Evolutionary conservation across 2,888 invertebrate genomes (phyloP), one percentile per base, ranked within the genome.

Genomic region (Cordilura impudica): DNA sequence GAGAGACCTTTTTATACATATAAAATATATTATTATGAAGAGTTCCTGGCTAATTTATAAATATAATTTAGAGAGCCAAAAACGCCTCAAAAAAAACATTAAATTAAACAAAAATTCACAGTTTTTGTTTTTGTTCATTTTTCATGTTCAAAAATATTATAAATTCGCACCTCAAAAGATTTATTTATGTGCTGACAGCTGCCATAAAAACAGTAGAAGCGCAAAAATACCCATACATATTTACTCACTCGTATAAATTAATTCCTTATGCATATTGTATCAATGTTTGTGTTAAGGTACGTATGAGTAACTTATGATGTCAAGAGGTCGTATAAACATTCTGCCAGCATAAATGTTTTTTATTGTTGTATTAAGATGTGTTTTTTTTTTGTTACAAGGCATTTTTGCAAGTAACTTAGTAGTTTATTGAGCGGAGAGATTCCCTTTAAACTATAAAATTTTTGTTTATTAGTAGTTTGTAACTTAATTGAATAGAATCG

Each of bases 91-190:
- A 39, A 29, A 71, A 43, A 35, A 39, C 12, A 39, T n/a, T 51
- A 65, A 51, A 6, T 54, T 29, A 49, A 23, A 63, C 53, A 66
- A 58, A 47, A 39, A 12, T 39, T 39, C 35, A n/a, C n/a, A 12
- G 35, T 2, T 12, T 83, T 83, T 85, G 29, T 61, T 66, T 10
- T 39, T 54, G 61, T 67, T 74, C 51, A 63, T 70, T 26, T 70
- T 67, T 45, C 39, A 49, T n/a, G 35, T 39, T 39, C 35, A 39
- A 45, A 73, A 53, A 74, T 60, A 78, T 70, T 65, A 79, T 72
- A 79, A 77, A 78, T 81, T 82, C 81, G 75, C 81, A 82, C 81
- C 81, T 82, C 72, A 61, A 54, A 79, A 82, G 81, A 82, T 82
- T 82, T 81, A 81, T 81, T 81, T 81, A 80, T 78, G 72, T 53